Conservation (phyloP, 2,888 invertebrate species). For the Euplexia lucipara region DNA sequence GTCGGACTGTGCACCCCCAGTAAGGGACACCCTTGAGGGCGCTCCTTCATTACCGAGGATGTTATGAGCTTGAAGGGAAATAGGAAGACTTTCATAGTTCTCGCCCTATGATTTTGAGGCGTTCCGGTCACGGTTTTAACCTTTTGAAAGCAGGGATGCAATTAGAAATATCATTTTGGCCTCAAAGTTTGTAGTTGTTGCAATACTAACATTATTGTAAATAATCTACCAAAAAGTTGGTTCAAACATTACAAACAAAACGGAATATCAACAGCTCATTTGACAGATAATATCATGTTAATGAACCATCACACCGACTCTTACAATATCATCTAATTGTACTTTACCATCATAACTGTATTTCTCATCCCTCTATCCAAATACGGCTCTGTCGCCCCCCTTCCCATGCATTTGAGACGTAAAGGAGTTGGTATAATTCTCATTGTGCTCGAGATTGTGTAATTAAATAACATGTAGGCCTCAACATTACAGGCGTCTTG, state of each 20-base stretch:
- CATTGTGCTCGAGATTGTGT: slow-evolving; percentile 89
- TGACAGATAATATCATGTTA: slow-evolving; percentile 26
- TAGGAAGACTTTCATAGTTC: slow-evolving; percentile 73
- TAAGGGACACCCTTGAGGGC: slow-evolving; percentile 78
- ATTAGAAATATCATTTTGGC: slow-evolving; percentile 42
- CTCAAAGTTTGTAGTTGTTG: background rate
- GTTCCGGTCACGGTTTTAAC: slow-evolving; percentile 77
- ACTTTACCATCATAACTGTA: slow-evolving; percentile 42
- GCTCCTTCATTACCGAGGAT: slow-evolving; percentile 80
- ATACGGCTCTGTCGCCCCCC: slow-evolving; percentile 67
- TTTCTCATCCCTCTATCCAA: slow-evolving; percentile 57
- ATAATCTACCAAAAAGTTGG: background rate
- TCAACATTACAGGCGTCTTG: slow-evolving; percentile 88
- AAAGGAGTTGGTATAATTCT: slow-evolving; percentile 85
- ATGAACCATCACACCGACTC: slow-evolving; percentile 26
- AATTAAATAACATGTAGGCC: slow-evolving; percentile 91
- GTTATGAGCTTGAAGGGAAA: slow-evolving; percentile 76
- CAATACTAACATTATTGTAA: background rate
- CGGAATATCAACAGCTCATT: slow-evolving; percentile 5
- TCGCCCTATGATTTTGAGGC: slow-evolving; percentile 78
- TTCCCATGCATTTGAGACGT: slow-evolving; percentile 72
- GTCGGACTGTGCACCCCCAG: slow-evolving; percentile 73
- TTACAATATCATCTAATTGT: slow-evolving; percentile 47
- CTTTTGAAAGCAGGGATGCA: slow-evolving; percentile 72
- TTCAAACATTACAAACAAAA: background rate